Percentiles rank a stretch among this genome's conserved stretches.
Conservation (phyloP, 2,888 invertebrate species). For the Uropetala carovei region DNA sequence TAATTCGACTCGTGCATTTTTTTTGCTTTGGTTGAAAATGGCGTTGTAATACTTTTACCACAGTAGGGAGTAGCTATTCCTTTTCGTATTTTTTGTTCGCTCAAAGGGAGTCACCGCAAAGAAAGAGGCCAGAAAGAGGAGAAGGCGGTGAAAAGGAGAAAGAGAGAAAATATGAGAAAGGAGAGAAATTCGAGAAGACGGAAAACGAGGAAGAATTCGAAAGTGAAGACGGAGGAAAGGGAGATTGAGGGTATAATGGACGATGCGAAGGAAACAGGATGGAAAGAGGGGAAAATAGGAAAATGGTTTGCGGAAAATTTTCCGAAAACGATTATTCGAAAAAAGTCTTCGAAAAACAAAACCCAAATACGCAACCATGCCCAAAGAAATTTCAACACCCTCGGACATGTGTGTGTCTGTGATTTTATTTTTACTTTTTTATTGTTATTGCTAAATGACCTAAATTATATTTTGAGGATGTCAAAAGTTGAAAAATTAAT, state of each 20-base stretch:
- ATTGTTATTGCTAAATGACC: too few relatives aligned
- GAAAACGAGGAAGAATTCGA: neutral
- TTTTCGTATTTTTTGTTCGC: neutral
- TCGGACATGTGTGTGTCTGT: too few relatives aligned
- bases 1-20: neutral
- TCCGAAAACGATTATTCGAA: neutral
- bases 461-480: too few relatives aligned
- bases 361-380: too few relatives aligned
- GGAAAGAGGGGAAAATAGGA: neutral
- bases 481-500: too few relatives aligned
- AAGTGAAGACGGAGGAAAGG: neutral
- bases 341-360: too few relatives aligned
- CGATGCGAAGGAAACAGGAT: neutral
- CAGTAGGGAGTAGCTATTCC: neutral
- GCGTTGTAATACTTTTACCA: neutral
- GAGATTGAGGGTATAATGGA: neutral
- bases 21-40: neutral
- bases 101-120: neutral
- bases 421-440: too few relatives aligned
- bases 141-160: neutral
- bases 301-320: neutral
- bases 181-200: neutral
- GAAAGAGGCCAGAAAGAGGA: neutral
- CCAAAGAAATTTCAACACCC: too few relatives aligned
- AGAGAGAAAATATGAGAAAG: neutral